phyloP scores from a whole-genome alignment of 2,113 vertebrate species.

The Protobothrops flavoviridis region DNA sequence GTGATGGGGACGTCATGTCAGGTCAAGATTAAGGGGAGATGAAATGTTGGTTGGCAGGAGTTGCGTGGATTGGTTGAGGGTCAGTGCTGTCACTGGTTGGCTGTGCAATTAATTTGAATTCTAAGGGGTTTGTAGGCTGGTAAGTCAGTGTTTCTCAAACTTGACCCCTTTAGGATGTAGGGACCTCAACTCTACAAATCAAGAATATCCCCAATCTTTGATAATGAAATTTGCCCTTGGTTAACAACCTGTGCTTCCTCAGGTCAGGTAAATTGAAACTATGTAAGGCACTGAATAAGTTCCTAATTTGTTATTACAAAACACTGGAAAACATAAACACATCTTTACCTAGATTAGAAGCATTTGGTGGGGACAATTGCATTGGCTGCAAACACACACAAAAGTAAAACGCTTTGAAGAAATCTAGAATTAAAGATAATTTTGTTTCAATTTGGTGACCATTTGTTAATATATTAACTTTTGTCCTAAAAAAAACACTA shows the following conservation, averaged over 20 bases:
- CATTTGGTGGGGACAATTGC: not conserved
- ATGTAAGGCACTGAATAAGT: not conserved
- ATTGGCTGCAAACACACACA: not conserved
- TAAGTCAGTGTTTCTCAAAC: not conserved
- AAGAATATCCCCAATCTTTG: not conserved
- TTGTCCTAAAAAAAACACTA: not conserved
- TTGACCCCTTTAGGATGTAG: not conserved
- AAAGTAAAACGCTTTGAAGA: not conserved
- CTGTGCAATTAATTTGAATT: not conserved
- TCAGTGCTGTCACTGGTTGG: not conserved
- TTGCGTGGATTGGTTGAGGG: not conserved
- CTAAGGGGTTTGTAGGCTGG: not conserved
- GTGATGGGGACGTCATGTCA: too few relatives aligned
- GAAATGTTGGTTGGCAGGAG: not conserved
- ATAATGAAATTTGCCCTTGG: not conserved
- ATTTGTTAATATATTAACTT: not conserved
- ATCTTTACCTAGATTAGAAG: not conserved
- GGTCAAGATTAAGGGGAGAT: not conserved
- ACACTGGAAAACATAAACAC: not conserved
- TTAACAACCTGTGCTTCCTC: not conserved
- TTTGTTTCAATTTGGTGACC: not conserved
- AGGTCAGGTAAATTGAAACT: not conserved
- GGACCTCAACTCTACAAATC: not conserved
- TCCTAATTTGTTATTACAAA: not conserved
- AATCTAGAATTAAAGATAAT: not conserved